Evolutionary conservation across 2,888 invertebrate species (phyloP).

Genomic region (Tortricodes alternella): DNA sequence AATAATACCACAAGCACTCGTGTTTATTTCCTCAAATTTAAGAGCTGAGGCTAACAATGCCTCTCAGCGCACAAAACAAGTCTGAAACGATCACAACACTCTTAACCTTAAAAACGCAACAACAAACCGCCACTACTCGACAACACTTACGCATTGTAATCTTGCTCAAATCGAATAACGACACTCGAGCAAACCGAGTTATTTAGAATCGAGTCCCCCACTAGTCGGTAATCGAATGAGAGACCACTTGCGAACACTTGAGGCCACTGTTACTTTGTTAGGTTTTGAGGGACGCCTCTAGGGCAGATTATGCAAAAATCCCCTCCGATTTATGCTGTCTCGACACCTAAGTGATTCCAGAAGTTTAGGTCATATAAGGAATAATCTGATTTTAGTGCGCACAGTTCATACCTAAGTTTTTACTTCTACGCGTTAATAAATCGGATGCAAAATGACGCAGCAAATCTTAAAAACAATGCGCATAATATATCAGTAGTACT

Average conservation of each 20-base stretch:
- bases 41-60: conserved; percentile 9
- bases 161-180: conserved; percentile 72
- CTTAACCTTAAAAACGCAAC: conserved; percentile 41
- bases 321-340: conserved; percentile 47
- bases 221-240: conserved; percentile 76
- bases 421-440: neutral
- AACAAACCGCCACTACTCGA: conserved; percentile 50
- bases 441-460: conserved; percentile 14
- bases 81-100: conserved; percentile 19
- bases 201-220: conserved; percentile 69
- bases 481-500: neutral
- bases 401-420: too few species aligned
- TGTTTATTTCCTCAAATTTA: neutral
- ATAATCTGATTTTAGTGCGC: neutral
- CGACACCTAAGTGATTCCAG: conserved; percentile 7
- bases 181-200: conserved; percentile 73
- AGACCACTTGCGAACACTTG: conserved; percentile 76
- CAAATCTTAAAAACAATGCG: conserved; percentile 15
- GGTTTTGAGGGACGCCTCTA: conserved; percentile 55
- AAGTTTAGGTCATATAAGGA: conserved; percentile 14
- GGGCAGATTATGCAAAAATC: conserved; percentile 62
- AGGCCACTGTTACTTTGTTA: conserved; percentile 78
- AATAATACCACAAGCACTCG: neutral
- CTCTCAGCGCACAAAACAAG: conserved; percentile 8
- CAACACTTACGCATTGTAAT: conserved; percentile 74